These are phyloP conservation scores for Patella depressa DNA, from an alignment of 2,888 invertebrate genomes.

Conservation along the genomic window DNA sequence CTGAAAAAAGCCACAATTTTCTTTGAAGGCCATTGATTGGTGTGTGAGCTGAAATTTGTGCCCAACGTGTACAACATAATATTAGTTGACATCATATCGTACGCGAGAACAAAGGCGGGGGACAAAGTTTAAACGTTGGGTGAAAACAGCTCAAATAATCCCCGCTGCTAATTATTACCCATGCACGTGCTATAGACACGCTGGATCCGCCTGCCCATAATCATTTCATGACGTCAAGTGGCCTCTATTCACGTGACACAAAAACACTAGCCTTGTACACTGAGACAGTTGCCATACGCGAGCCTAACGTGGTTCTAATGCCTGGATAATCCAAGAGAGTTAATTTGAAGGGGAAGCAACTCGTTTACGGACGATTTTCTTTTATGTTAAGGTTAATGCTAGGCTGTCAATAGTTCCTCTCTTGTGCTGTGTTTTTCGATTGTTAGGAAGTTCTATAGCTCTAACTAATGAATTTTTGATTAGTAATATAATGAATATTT, in stretches of 20 bases:
- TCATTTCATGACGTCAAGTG: slow-evolving; percentile 6
- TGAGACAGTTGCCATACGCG: neutral
- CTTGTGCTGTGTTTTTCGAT: neutral
- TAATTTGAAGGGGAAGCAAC: neutral
- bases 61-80: neutral
- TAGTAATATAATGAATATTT: slow-evolving; percentile 3
- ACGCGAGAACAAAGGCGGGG: neutral
- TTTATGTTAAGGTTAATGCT: neutral
- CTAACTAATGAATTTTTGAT: slow-evolving; percentile 4
- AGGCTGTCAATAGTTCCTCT: slow-evolving; percentile 1
- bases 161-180: slow-evolving; percentile 5
- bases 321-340: neutral
- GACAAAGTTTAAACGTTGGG: slow-evolving; percentile 6
- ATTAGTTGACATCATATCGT: slow-evolving; percentile 1
- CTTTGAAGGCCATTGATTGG: slow-evolving; percentile 4
- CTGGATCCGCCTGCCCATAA: neutral
- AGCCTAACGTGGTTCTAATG: neutral
- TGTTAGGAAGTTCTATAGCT: neutral
- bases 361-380: slow-evolving; percentile 3
- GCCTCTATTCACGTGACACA: neutral
- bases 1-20: slow-evolving; percentile 2
- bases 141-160: slow-evolving; percentile 10
- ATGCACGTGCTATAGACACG: slow-evolving; percentile 8
- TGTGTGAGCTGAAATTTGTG: slow-evolving; percentile 4
- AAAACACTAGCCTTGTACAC: neutral